These are phyloP conservation scores for Fringilla coelebs DNA, from an alignment of 2,797 vertebrate species.

Conservation along the genomic window DNA sequence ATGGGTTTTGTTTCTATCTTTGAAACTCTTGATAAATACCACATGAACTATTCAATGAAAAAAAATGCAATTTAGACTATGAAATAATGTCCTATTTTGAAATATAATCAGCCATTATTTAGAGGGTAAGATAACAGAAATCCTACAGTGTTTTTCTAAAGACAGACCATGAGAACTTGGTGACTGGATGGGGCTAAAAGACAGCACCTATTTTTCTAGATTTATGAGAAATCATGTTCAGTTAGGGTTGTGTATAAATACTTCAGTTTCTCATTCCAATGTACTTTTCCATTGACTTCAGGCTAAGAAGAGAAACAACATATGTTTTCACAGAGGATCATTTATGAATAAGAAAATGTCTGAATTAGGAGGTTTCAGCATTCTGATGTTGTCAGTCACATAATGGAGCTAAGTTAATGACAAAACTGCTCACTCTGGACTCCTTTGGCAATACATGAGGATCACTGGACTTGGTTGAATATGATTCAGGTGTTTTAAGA, in stretches of 20 bases:
- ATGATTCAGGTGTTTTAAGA: neutral
- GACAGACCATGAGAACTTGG: neutral
- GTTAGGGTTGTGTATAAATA: neutral
- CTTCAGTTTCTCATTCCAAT: neutral
- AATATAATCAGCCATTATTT: fast-evolving
- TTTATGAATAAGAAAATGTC: neutral
- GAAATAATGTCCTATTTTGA: neutral
- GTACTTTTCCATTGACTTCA: neutral
- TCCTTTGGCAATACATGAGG: neutral
- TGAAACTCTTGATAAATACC: neutral
- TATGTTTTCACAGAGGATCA: neutral
- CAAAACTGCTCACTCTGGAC: neutral
- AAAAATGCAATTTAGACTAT: neutral
- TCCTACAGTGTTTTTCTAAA: neutral
- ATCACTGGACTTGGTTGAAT: neutral
- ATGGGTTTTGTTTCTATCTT: neutral
- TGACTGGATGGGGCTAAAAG: neutral
- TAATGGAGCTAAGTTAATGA: neutral
- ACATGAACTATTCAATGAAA: neutral
- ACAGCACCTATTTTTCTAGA: neutral
- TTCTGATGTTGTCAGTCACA: neutral
- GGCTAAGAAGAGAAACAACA: neutral
- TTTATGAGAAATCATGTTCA: neutral
- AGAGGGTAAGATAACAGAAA: neutral
- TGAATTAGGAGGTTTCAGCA: neutral